phyloP scores from a whole-genome alignment of 2,113 vertebrate species.

The Electrona antarctica region DNA sequence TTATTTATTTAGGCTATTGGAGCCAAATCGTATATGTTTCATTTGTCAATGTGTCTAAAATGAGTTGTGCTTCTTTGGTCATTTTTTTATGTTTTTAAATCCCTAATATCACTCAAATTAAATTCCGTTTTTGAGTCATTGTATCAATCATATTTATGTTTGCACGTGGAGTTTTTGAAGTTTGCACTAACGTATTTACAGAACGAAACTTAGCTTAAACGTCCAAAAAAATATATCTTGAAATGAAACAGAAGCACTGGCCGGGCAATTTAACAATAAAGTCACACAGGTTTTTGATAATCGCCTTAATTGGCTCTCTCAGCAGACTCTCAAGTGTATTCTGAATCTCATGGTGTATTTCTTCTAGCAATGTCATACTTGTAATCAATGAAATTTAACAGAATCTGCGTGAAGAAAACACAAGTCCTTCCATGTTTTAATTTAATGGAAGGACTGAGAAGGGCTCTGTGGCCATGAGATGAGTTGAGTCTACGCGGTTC shows the following conservation, averaged over 20 bases:
- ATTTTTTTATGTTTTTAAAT: slow-evolving; percentile 22
- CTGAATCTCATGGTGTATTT: neutral
- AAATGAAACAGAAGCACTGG: neutral
- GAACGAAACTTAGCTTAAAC: slow-evolving; percentile 5
- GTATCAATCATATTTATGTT: neutral
- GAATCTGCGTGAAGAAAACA: slow-evolving; percentile 63
- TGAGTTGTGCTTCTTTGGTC: slow-evolving; percentile 59
- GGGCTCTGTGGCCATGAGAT: slow-evolving; percentile 9
- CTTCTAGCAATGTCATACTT: neutral
- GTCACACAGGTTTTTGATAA: neutral
- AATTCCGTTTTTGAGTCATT: neutral
- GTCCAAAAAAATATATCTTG: slow-evolving; percentile 22
- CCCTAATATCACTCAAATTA: neutral
- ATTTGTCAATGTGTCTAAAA: neutral
- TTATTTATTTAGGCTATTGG: no score
- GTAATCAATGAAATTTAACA: slow-evolving; percentile 11
- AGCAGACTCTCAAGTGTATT: neutral
- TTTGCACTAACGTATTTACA: neutral
- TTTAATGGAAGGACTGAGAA: neutral
- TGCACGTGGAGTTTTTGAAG: neutral
- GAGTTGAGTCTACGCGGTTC: slow-evolving; percentile 68
- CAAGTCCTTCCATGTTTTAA: slow-evolving; percentile 35
- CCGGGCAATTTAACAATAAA: neutral
- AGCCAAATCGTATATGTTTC: no score
- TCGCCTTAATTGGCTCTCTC: neutral